Base-by-base conservation (phyloP, 2,113 vertebrate genomes). In the Seriola rivoliana region DNA sequence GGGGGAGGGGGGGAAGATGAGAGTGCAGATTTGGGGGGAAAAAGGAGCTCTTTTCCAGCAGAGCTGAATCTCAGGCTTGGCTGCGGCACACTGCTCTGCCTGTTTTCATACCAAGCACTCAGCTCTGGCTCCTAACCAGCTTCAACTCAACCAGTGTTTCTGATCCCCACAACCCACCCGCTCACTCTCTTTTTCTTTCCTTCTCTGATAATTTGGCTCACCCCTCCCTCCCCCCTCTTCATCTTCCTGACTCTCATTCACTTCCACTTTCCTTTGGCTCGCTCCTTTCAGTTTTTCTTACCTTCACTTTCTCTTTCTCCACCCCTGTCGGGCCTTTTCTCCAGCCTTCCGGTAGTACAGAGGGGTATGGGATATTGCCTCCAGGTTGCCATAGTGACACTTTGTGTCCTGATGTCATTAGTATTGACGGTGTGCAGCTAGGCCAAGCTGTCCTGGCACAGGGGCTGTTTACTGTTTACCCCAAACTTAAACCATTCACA, bases 401-500 rank as follows among this genome's bases (percentile, higher is more conserved):
- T 79, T 90, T 92, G 93, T 94, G 70, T 92, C 87, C 79, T 92
- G 88, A 92, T 94, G 91, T 88, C 91, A 92, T 94, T 94, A 92
- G 88, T 91, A 94, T 94, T 93, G 91, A 91, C 34, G 89, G 71
- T 89, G 92, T 91, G 91, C 86, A 67, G 75, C 86, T 57, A 81
- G 81, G 82, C 87, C 91, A 85, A 81, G 90, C 90, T 86, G 87
- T 90, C 89, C 91, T 80, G 88, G 90, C 84, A 66, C 59, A 69
- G 78, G 54, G 62, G 62, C 67, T 91, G 85, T 91, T 93, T 91
- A 84, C 85, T 84, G 88, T 91, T 92, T 91, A 91, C 75, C 86
- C 76, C 80, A 89, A 85, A 90, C 74, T 89, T 87, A 73, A 87
- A 74, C 73, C 50, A 63, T 82, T 87, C 78, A 77, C 63, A 76